Evolutionary conservation across 2,888 invertebrate species (phyloP), one percentile per base, ranked within the genome.

Genomic region (Apamea monoglypha): DNA sequence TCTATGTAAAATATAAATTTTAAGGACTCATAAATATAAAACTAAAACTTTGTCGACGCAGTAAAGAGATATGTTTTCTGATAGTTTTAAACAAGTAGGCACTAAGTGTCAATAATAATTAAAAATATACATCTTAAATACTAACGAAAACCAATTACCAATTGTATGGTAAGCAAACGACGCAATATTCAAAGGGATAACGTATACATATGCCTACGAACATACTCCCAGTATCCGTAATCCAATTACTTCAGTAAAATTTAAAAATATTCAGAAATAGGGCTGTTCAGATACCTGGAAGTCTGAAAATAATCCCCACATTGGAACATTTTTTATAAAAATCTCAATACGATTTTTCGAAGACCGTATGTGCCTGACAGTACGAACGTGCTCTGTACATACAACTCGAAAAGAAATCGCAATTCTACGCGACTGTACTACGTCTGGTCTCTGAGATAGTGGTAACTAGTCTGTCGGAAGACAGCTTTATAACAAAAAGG

Each of bases 391-490:
- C 36, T 59, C 61, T 32, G 50, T 74, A 70, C 74, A 74, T 73
- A 70, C 78, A 74, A 69, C 67, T 63, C 50, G 44, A 71, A 63
- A 63, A 79, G 67, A 83, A 84, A 84, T 81, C 63, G 72, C 73
- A 71, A 78, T 82, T 88, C 71, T 63, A 83, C 84, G 72, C 86
- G 89, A 87, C 86, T 83, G 88, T 89, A 88, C 83, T 74, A 82
- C 83, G 92, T 89, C 93, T 93, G 93, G 87, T 81, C 83, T 84
- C 89, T 85, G 89, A 94, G 94, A 94, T 94, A 94, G 93, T 92
- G 93, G 89, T 93, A 94, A 94, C 93, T 93, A 91, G 91, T 87
- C 64, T 83, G 86, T 85, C 88, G 76, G 86, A 85, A 82, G 86
- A 89, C 90, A 88, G 79, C 80, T 83, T 85, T 80, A 68, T 50